These are phyloP conservation scores for Brachionus sp. DNA, from an alignment of 1,140 invertebrate species.

Conservation along the genomic window DNA sequence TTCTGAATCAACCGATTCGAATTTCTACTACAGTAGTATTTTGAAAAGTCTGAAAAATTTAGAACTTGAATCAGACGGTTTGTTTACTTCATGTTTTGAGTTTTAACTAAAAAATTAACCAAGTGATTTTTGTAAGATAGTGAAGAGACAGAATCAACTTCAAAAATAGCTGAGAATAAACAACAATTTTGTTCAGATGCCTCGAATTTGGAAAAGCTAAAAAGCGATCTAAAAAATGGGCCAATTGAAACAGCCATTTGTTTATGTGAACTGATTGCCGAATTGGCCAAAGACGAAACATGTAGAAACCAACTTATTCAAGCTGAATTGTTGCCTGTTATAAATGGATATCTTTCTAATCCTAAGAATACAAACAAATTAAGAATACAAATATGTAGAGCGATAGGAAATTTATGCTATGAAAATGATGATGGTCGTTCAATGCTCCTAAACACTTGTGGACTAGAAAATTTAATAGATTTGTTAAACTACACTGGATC, in stretches of 20 bases:
- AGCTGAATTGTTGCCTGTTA: not conserved
- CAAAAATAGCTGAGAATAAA: not conserved
- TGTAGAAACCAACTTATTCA: not conserved
- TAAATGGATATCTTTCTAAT: not conserved
- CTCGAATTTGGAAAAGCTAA: not conserved
- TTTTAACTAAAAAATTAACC: not conserved
- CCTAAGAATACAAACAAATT: not conserved
- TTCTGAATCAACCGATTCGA: not conserved
- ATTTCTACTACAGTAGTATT: not conserved
- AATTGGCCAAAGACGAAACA: constrained; percentile 40
- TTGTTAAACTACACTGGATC: not conserved
- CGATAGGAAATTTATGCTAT: constrained; percentile 34
- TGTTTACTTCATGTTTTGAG: not conserved
- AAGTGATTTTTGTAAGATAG: constrained; percentile 3
- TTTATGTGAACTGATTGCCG: not conserved
- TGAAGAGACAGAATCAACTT: not conserved
- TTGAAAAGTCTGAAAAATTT: not conserved
- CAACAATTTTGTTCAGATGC: not conserved
- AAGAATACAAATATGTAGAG: constrained; percentile 14
- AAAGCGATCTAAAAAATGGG: not conserved
- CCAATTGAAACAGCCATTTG: not conserved
- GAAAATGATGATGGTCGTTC: constrained; percentile 18
- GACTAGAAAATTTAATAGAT: not conserved
- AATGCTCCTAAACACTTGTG: not conserved
- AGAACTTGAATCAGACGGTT: constrained; percentile 13